Evolutionary conservation across 2,113 vertebrate species (phyloP).

Genomic region (Campylomormyrus tamandua): DNA sequence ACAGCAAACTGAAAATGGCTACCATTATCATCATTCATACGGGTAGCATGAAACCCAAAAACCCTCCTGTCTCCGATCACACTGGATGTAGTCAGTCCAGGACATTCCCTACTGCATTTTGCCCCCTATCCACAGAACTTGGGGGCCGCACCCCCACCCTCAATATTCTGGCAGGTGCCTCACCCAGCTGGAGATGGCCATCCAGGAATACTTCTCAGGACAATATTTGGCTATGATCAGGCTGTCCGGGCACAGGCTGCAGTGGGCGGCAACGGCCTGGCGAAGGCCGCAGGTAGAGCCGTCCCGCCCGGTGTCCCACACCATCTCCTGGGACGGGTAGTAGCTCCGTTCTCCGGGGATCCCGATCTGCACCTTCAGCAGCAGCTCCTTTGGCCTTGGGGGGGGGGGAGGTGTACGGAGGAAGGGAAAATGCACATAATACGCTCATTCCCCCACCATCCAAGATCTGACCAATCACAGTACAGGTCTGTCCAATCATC

Average conservation of each 20-base stretch:
- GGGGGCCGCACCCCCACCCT: background rate
- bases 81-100: background rate
- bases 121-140: background rate
- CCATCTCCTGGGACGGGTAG: conserved; percentile 62
- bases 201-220: conserved; percentile 79
- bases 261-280: conserved; percentile 66
- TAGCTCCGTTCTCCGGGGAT: conserved; percentile 71
- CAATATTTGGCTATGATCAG: conserved; percentile 85
- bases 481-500: background rate
- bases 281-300: conserved; percentile 64
- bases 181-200: conserved; percentile 81
- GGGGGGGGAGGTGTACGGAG: background rate
- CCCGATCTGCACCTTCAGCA: conserved; percentile 73
- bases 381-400: conserved; percentile 68
- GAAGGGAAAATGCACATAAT: background rate
- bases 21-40: background rate
- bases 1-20: background rate
- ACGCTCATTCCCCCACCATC: too few relatives aligned
- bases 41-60: background rate
- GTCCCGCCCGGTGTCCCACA: conserved; percentile 74
- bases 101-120: background rate
- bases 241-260: conserved; percentile 69
- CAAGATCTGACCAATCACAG: background rate
- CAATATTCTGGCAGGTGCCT: background rate
- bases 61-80: background rate